A percentile compares a stretch with the other conserved stretches of the same genome.
Conservation (phyloP, 2,113 vertebrate species). For the Scomber japonicus region DNA sequence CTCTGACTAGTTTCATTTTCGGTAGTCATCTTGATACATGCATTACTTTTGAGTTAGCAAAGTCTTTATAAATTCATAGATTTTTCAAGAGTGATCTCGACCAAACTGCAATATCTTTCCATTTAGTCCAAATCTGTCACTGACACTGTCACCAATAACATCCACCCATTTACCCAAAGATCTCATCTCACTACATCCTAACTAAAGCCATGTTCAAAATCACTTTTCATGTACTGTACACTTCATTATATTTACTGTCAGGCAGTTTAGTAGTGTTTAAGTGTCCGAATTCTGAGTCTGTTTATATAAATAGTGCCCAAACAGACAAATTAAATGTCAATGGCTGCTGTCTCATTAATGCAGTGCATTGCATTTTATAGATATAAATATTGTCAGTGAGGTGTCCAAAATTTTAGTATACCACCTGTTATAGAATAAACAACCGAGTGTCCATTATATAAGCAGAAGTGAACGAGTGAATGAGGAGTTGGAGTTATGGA, state of each 20-base stretch:
- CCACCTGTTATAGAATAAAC: neutral
- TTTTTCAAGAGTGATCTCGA: slow-evolving; percentile 2
- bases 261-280: too few relatives aligned
- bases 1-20: slow-evolving; percentile 21
- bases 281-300: too few relatives aligned
- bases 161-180: neutral
- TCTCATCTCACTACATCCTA: neutral
- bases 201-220: neutral
- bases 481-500: neutral
- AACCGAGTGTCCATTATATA: neutral
- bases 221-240: too few relatives aligned
- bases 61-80: neutral
- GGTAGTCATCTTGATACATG: slow-evolving; percentile 30
- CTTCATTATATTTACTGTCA: too few relatives aligned
- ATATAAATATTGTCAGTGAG: too few relatives aligned
- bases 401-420: neutral
- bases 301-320: too few relatives aligned
- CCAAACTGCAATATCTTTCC: neutral
- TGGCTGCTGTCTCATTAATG: too few relatives aligned
- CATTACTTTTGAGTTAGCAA: slow-evolving; percentile 1
- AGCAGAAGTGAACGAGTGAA: slow-evolving; percentile 23
- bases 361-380: too few relatives aligned
- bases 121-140: neutral
- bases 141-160: neutral
- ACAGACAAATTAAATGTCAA: too few relatives aligned